Conservation (phyloP, 2,797 vertebrate genomes). For the Remorina albescens region DNA sequence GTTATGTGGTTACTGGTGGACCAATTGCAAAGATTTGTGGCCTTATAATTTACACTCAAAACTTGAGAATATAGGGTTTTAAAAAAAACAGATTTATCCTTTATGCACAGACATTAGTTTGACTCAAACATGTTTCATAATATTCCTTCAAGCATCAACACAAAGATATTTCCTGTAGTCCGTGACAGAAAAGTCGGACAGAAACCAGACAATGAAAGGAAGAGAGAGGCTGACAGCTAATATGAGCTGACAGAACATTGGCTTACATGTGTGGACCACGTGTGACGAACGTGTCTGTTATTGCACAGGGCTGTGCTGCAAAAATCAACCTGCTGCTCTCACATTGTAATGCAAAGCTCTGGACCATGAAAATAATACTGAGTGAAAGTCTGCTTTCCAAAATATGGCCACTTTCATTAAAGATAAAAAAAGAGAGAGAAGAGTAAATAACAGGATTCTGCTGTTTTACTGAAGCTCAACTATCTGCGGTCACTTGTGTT, state of each 20-base stretch:
- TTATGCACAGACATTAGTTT: background rate
- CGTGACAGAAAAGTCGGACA: constrained; percentile 2
- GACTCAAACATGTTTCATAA: background rate
- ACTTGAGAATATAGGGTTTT: too few relatives aligned
- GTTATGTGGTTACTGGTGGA: too few relatives aligned
- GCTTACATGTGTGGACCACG: constrained; percentile 8
- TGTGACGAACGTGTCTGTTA: constrained; percentile 41
- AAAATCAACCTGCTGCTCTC: constrained; percentile 18
- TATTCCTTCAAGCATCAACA: background rate
- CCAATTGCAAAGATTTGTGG: too few relatives aligned
- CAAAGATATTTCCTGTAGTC: background rate
- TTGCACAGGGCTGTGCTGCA: constrained; percentile 11
- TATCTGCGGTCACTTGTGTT: constrained; percentile 32
- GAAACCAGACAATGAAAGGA: constrained; percentile 6
- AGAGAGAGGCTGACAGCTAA: constrained; percentile 3
- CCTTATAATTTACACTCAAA: too few relatives aligned
- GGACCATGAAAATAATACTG: constrained; percentile 43
- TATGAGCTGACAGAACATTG: background rate
- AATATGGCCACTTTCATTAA: constrained; percentile 46
- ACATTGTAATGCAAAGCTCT: constrained; percentile 17
- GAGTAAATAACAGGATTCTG: constrained; percentile 23
- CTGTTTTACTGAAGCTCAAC: constrained; percentile 54
- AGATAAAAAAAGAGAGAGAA: constrained; percentile 19
- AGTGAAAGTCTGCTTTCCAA: constrained; percentile 52
- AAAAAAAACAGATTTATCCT: too few relatives aligned